Base-by-base conservation (phyloP, 2,888 invertebrate genomes). In the Hemithea aestivaria region DNA sequence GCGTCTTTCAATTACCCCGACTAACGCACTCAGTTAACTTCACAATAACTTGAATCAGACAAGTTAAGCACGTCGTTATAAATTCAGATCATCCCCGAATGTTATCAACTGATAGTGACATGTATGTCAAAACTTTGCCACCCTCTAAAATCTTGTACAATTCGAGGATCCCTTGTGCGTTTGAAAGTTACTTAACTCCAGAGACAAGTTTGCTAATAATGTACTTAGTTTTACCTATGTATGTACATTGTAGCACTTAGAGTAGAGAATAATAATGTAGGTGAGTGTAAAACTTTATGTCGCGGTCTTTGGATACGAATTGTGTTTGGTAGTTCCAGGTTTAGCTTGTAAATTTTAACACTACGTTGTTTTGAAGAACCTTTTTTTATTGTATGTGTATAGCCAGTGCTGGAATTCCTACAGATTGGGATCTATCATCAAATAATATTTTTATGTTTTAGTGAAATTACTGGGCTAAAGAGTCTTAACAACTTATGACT, bases 101-200 rank as follows among this genome's bases (percentile, higher is more conserved):
- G 66, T 70, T 74, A 79, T 75, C 79, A 78, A 71, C 78, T 81
- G 83, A 78, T 81, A 82, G 80, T 83, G 82, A 82, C 81, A 66
- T 72, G 68, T 67, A 65, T 76, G 73, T 78, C 76, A 73, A 74
- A 83, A 84, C 73, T 82, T 81, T 62, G 52, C 65, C 62, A 51
- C 61, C 51, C 62, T 59, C 60, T 60, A 53, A 63, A 68, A 70
- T 74, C 67, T 70, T 56, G 46, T 55, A 58, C 61, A 66, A 68
- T 69, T 67, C 66, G 56, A 66, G 46, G 60, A 69, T 74, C 78
- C 77, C 80, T 72, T 73, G 80, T 81, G 77, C 75, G 70, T 77
- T 74, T 71, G 71, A 79, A 72, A 79, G 71, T 78, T 79, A 56
- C 68, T 61, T 65, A 69, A 68, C 66, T 59, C 48, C 57, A 64